These are phyloP conservation scores for Conchocele bisecta DNA, from an alignment of 2,888 invertebrate genomes.

Conservation along the genomic window DNA sequence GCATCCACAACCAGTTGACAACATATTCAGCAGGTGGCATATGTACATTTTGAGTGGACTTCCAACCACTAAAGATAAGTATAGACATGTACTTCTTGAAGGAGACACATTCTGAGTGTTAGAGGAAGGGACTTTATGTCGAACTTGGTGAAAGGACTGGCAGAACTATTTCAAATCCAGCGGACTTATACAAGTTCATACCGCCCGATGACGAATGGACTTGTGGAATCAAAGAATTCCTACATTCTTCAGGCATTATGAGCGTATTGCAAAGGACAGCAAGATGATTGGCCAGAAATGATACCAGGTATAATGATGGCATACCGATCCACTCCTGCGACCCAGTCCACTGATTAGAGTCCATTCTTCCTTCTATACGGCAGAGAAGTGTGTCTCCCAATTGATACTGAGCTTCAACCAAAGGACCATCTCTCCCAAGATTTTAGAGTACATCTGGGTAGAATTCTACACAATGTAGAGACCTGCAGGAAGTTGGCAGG, in stretches of 20 bases:
- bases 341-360: conserved; percentile 35
- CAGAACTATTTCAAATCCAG: conserved; percentile 32
- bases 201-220: conserved; percentile 47
- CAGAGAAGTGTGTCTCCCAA: conserved; percentile 37
- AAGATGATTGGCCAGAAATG: conserved; percentile 46
- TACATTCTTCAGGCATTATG: conserved; percentile 52
- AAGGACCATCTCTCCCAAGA: conserved; percentile 11
- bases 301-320: conserved; percentile 54
- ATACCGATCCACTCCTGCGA: conserved; percentile 42
- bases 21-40: conserved; percentile 36
- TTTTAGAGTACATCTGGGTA: background rate
- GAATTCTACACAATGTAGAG: conserved; percentile 24
- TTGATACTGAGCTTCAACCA: conserved; percentile 33
- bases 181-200: conserved; percentile 35
- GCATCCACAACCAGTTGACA: conserved; percentile 27
- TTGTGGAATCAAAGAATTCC: conserved; percentile 49
- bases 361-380: conserved; percentile 40
- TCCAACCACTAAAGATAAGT: conserved; percentile 37
- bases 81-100: conserved; percentile 45
- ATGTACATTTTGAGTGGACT: conserved; percentile 46
- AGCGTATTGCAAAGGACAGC: conserved; percentile 34
- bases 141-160: conserved; percentile 35
- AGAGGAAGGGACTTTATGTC: conserved; percentile 38
- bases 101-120: conserved; percentile 48
- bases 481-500: conserved; percentile 17